Conservation (phyloP, 2,888 invertebrate genomes). For the Meandrusa payeni region DNA sequence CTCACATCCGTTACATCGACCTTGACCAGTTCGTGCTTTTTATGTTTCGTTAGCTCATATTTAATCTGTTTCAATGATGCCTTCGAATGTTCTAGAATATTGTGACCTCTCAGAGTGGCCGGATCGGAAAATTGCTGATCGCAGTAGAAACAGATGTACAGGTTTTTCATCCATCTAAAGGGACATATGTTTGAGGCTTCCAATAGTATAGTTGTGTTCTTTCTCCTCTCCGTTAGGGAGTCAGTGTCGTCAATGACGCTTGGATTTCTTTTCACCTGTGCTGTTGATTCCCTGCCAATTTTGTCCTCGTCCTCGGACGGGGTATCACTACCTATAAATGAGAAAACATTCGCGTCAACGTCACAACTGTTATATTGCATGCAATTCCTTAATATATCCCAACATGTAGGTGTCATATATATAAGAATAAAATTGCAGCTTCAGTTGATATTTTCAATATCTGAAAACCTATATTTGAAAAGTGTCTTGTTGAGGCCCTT, state of each 20-base stretch:
- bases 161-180: slow-evolving; percentile 65
- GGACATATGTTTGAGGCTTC: slow-evolving; percentile 62
- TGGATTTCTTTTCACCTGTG: slow-evolving; percentile 32
- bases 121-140: slow-evolving; percentile 55
- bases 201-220: slow-evolving; percentile 48
- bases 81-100: slow-evolving; percentile 37
- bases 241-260: slow-evolving; percentile 37
- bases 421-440: too few relatives aligned
- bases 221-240: slow-evolving; percentile 48
- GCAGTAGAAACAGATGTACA: slow-evolving; percentile 64
- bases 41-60: slow-evolving; percentile 47
- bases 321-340: slow-evolving; percentile 64
- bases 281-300: slow-evolving; percentile 26
- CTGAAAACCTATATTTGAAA: too few relatives aligned
- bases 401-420: too few relatives aligned
- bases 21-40: slow-evolving; percentile 61
- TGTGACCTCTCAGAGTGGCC: slow-evolving; percentile 46
- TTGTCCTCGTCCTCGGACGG: slow-evolving; percentile 29
- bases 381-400: slow-evolving; percentile 28
- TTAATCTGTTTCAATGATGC: slow-evolving; percentile 40
- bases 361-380: slow-evolving; percentile 31
- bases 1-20: slow-evolving; percentile 56
- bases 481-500: too few relatives aligned
- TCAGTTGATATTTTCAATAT: too few relatives aligned
- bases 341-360: slow-evolving; percentile 53